Conservation (phyloP, 2,797 vertebrate genomes). For the Ptychobarbus kaznakovi region DNA sequence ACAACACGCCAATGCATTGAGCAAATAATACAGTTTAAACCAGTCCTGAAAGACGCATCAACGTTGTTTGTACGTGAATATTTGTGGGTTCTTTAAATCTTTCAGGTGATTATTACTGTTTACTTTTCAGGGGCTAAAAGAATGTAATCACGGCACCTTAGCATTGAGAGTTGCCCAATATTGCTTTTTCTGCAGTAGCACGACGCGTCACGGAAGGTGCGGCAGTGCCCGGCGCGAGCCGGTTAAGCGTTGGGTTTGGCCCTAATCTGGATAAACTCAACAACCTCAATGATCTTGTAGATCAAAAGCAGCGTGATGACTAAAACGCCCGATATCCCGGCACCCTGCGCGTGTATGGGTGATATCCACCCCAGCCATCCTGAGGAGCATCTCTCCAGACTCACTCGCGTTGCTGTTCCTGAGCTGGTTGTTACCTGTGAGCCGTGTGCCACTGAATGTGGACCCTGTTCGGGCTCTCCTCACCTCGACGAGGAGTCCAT, state of each 20-base stretch:
- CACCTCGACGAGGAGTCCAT: constrained; percentile 67
- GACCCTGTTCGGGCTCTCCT: constrained; percentile 48
- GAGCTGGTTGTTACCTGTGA: constrained; percentile 75
- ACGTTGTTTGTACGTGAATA: neutral
- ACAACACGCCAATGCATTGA: neutral
- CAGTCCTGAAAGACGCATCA: neutral
- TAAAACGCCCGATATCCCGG: constrained; percentile 55
- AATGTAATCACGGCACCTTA: neutral
- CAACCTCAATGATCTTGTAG: constrained; percentile 30
- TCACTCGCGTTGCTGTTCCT: constrained; percentile 64
- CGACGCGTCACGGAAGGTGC: constrained; percentile 3
- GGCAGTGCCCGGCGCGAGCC: neutral
- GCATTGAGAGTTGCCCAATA: neutral
- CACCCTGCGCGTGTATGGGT: constrained; percentile 48
- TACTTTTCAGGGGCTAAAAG: neutral
- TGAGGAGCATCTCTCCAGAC: constrained; percentile 36
- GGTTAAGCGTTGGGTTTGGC: constrained; percentile 1
- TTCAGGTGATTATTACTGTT: neutral
- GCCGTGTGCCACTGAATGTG: constrained; percentile 43
- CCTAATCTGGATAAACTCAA: constrained; percentile 18
- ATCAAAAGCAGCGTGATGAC: constrained; percentile 51
- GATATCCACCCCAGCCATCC: constrained; percentile 8
- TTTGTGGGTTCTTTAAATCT: neutral
- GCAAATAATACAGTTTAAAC: neutral
- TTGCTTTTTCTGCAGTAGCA: neutral